phyloP scores from a whole-genome alignment of 2,888 invertebrate species.

The Thalpophila matura region DNA sequence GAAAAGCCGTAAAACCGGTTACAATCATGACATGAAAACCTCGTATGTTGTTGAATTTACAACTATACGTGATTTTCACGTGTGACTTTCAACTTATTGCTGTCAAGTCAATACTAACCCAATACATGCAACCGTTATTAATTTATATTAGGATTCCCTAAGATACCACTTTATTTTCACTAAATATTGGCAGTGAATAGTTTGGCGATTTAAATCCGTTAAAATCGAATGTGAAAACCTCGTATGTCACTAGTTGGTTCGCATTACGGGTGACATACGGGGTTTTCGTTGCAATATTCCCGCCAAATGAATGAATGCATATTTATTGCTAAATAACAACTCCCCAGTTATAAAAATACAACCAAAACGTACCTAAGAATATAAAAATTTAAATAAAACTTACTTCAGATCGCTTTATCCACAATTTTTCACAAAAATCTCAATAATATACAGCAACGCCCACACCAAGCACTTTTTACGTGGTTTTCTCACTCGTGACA shows the following conservation, averaged over 20 bases:
- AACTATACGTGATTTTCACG: constrained; percentile 5
- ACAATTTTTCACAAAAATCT: constrained; percentile 9
- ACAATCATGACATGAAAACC: constrained; percentile 1
- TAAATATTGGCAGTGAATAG: no score
- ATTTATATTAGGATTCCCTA: no score
- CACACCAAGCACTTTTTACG: constrained; percentile 13
- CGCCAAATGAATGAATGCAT: constrained; percentile 6
- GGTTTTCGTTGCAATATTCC: constrained; percentile 3
- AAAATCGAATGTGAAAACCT: neutral
- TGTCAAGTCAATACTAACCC: neutral
- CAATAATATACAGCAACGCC: constrained; percentile 1
- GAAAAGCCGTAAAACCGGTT: constrained; percentile 2
- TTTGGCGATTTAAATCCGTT: neutral
- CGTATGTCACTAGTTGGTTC: constrained; percentile 2
- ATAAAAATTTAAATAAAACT: neutral
- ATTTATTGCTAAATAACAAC: constrained; percentile 3
- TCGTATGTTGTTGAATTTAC: constrained; percentile 4
- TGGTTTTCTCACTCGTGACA: neutral
- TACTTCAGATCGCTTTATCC: constrained; percentile 10
- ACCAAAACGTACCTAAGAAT: neutral
- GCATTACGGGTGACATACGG: constrained; percentile 2
- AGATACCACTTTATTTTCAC: no score
- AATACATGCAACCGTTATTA: no score
- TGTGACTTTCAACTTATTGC: neutral
- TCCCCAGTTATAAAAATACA: no score